Evolutionary conservation across 2,888 invertebrate species (phyloP).

Genomic region (Diogma glabrata): DNA sequence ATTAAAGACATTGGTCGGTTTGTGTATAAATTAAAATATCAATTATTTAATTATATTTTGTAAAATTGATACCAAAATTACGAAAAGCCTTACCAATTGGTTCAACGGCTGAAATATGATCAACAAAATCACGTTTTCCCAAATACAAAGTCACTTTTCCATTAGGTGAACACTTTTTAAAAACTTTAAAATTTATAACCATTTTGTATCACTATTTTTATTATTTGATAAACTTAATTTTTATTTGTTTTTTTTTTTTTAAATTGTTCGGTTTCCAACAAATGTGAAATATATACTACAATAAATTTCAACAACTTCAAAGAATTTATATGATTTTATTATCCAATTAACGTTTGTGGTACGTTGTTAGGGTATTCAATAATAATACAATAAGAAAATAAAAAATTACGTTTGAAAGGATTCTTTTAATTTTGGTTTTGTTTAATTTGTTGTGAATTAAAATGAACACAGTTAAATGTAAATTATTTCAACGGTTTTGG

Average conservation of each 20-base stretch:
- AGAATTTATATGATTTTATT: constrained; percentile 2
- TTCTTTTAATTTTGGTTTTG: constrained; percentile 5
- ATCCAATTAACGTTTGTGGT: background rate
- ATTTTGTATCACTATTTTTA: constrained; percentile 35
- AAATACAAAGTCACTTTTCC: constrained; percentile 75
- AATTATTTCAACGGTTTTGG: too few species aligned
- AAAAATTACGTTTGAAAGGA: too few species aligned
- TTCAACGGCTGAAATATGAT: constrained; percentile 75
- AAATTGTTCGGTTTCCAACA: too few species aligned
- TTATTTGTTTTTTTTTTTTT: too few species aligned
- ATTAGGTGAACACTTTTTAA: constrained; percentile 82
- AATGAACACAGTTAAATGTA: too few species aligned
- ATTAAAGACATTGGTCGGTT: too few species aligned
- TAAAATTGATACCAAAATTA: background rate
- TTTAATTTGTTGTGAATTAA: too few species aligned
- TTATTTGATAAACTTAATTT: too few species aligned
- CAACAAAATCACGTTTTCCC: constrained; percentile 78
- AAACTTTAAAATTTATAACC: constrained; percentile 86
- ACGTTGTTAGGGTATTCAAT: background rate
- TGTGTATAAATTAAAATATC: too few species aligned
- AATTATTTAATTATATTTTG: too few species aligned
- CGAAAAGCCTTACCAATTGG: constrained; percentile 55
- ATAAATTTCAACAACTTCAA: background rate
- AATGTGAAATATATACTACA: constrained; percentile 1
- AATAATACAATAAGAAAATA: background rate